Percentiles rank a stretch among this genome's conserved stretches.
Evolutionary conservation across 2,797 vertebrate species (phyloP).

Genomic region (Sebastes taczanowskii): DNA sequence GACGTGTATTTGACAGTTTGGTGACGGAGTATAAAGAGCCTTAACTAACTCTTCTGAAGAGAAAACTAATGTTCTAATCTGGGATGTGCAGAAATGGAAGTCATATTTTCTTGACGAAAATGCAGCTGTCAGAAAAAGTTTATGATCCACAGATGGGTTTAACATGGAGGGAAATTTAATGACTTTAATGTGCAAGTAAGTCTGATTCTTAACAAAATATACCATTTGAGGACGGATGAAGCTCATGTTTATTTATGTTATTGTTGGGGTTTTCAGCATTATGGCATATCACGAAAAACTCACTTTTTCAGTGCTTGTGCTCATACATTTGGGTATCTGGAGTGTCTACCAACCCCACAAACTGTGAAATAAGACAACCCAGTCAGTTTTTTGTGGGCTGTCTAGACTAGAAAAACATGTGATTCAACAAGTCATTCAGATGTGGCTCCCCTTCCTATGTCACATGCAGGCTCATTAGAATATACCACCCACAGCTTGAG

Average conservation of each 20-base stretch:
- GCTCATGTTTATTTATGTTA: conserved; percentile 7
- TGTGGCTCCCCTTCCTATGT: too few relatives aligned
- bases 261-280: background rate
- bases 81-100: background rate
- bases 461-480: too few relatives aligned
- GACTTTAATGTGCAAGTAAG: background rate
- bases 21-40: background rate
- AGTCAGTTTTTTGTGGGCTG: too few relatives aligned
- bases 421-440: too few relatives aligned
- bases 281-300: background rate
- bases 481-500: too few relatives aligned
- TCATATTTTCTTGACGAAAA: background rate
- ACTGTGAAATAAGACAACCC: too few relatives aligned
- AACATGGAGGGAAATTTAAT: background rate
- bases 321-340: too few relatives aligned
- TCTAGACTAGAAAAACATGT: too few relatives aligned
- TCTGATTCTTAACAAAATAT: background rate
- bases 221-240: background rate
- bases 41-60: background rate
- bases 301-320: too few relatives aligned
- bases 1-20: background rate
- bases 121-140: background rate
- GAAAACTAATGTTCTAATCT: background rate
- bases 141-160: background rate
- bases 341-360: too few relatives aligned